phyloP scores from a whole-genome alignment of 2,888 invertebrate species.

The Electrophaes corylata region DNA sequence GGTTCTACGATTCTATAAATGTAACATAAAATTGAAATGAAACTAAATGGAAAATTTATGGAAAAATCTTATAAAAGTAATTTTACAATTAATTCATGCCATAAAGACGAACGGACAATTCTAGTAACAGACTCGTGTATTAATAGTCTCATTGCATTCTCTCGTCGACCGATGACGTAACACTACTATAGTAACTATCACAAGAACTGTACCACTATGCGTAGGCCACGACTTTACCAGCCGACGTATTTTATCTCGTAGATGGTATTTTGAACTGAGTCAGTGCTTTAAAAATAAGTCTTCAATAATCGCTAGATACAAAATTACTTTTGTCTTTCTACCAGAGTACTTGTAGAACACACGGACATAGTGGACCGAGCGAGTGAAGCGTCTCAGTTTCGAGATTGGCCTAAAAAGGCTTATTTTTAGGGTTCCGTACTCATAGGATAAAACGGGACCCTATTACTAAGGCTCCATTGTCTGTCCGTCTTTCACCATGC shows the following conservation, averaged over 20 bases:
- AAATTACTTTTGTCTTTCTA: too few species aligned
- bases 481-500: too few species aligned
- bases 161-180: slow-evolving; percentile 24
- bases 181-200: slow-evolving; percentile 6
- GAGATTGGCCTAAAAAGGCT: too few species aligned
- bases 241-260: slow-evolving; percentile 19
- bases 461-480: too few species aligned
- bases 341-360: too few species aligned
- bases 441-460: too few species aligned
- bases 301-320: neutral
- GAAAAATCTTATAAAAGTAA: neutral
- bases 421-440: too few species aligned
- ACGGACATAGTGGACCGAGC: too few species aligned
- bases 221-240: slow-evolving; percentile 7
- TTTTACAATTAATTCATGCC: slow-evolving; percentile 14
- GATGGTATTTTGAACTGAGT: slow-evolving; percentile 21
- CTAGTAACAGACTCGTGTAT: slow-evolving; percentile 18
- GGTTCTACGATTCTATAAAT: too few species aligned
- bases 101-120: slow-evolving; percentile 12
- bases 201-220: slow-evolving; percentile 15
- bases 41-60: neutral
- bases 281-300: slow-evolving; percentile 14
- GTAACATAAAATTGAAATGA: too few species aligned
- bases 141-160: slow-evolving; percentile 23
- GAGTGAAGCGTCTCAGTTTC: too few species aligned